A percentile compares a stretch with the other conserved stretches of the same genome.
Conservation (phyloP, 1,140 invertebrate genomes). For the Delia radicum region DNA sequence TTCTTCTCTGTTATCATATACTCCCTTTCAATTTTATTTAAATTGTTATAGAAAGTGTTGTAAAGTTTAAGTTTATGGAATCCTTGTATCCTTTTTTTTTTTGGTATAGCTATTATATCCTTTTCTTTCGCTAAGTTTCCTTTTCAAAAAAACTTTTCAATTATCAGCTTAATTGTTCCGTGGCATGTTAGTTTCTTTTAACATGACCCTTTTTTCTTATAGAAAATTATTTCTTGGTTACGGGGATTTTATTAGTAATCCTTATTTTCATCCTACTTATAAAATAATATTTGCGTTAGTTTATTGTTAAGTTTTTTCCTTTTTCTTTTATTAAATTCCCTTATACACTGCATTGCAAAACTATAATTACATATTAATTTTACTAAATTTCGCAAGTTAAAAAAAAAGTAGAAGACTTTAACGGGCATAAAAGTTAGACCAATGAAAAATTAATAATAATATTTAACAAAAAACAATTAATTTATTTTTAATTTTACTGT, state of each 20-base stretch:
- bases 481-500: too few species aligned
- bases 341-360: too few species aligned
- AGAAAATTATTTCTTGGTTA: neutral
- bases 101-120: neutral
- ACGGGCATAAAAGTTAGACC: too few species aligned
- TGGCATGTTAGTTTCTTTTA: neutral
- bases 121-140: neutral
- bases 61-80: neutral
- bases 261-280: neutral
- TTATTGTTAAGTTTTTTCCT: neutral
- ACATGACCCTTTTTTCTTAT: neutral
- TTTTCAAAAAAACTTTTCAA: neutral
- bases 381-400: too few species aligned
- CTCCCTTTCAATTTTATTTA: too few species aligned
- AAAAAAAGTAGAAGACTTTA: too few species aligned
- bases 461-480: too few species aligned
- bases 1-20: neutral
- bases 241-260: neutral
- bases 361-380: too few species aligned
- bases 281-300: neutral
- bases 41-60: neutral
- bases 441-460: too few species aligned
- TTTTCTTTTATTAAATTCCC: neutral
- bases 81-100: neutral
- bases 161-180: neutral